Conservation (phyloP, 1,140 invertebrate genomes). For the Rhagoletis pomonella region DNA sequence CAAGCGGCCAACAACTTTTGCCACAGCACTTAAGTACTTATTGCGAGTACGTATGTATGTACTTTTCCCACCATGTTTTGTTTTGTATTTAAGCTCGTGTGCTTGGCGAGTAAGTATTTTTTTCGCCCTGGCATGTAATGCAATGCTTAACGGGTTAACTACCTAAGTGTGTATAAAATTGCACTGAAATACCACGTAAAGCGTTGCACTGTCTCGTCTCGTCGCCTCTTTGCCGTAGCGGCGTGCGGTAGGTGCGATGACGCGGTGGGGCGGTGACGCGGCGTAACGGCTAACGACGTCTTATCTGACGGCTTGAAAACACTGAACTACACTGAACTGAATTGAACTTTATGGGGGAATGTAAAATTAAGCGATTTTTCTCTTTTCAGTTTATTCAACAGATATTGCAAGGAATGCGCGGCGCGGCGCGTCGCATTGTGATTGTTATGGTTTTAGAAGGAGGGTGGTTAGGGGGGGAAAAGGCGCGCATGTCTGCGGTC, state of each 20-base stretch:
- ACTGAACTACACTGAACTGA: conserved; percentile 26
- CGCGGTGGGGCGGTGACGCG: neutral
- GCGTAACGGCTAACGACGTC: neutral
- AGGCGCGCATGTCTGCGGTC: neutral
- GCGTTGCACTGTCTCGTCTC: conserved; percentile 16
- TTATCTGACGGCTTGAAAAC: conserved; percentile 8
- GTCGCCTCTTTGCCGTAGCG: neutral
- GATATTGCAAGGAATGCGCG: neutral
- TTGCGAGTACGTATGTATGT: too few relatives aligned
- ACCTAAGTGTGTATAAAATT: conserved; percentile 40
- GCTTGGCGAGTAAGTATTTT: neutral
- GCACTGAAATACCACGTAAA: conserved; percentile 23
- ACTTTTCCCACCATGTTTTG: conserved; percentile 22
- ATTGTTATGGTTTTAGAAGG: neutral
- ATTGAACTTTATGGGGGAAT: conserved; percentile 34
- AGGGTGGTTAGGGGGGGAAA: too few relatives aligned
- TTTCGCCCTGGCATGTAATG: neutral
- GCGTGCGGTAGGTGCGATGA: too few relatives aligned
- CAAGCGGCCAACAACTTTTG: conserved; percentile 38
- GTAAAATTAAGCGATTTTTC: conserved; percentile 7
- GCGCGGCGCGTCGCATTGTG: neutral
- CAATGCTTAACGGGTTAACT: conserved; percentile 33
- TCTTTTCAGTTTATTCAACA: neutral
- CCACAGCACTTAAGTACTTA: neutral
- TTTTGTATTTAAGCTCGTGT: neutral